A percentile compares a stretch with the other conserved stretches of the same genome.
These are phyloP conservation scores for Helobdella robusta DNA, from an alignment of 2,888 invertebrate genomes.

Conservation along the genomic window DNA sequence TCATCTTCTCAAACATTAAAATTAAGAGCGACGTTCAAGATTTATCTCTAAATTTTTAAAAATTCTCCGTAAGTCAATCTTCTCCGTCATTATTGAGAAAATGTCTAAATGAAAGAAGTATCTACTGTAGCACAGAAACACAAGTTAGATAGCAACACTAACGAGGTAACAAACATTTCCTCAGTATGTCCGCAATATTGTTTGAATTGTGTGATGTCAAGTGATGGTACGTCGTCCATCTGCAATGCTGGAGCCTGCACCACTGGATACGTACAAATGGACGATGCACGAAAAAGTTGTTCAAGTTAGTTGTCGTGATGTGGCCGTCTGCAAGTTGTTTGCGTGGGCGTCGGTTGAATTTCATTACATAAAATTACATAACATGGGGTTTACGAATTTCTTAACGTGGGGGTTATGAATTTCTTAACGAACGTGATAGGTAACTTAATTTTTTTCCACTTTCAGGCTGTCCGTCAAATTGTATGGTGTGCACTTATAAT, in stretches of 20 bases:
- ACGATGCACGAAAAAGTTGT: constrained; percentile 2
- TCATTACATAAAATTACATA: too few species aligned
- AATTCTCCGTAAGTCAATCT: constrained; percentile 10
- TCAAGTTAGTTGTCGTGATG: too few species aligned
- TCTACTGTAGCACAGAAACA: background rate
- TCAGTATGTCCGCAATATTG: constrained; percentile 18
- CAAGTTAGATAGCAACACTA: too few species aligned
- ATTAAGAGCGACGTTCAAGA: too few species aligned
- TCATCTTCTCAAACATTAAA: background rate
- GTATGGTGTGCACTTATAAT: constrained; percentile 18
- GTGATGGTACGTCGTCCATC: background rate
- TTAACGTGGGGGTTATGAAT: too few species aligned
- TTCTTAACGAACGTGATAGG: background rate
- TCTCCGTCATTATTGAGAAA: background rate
- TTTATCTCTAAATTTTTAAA: too few species aligned
- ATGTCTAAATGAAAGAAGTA: too few species aligned
- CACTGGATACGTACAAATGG: constrained; percentile 11
- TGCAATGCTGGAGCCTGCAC: constrained; percentile 17
- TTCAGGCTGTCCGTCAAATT: constrained; percentile 26
- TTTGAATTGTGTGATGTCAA: background rate
- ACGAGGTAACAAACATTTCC: background rate
- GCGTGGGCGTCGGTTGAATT: too few species aligned
- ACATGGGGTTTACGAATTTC: too few species aligned
- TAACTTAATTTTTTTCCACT: background rate
- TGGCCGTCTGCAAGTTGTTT: too few species aligned